Evolutionary conservation across 2,113 vertebrate genomes (phyloP), one percentile per base, ranked within the genome.

Genomic region (Chaenogobius annularis): DNA sequence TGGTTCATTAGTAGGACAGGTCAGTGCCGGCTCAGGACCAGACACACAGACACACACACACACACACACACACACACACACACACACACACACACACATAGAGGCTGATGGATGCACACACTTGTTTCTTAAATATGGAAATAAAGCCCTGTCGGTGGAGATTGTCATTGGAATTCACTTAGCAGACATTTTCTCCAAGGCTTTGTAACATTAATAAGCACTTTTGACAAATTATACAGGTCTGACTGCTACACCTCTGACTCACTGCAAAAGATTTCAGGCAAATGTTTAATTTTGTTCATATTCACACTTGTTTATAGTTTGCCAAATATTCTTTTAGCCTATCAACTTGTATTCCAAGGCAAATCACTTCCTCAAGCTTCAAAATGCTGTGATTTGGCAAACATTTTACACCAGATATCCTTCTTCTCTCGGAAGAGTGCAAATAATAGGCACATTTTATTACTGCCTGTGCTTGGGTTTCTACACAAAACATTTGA

Each of bases 1-100:
- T 86, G 74, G 82, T 85, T 91, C 78, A 83, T 86, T 89, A 89
- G 81, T 66, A 85, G 86, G 75, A 81, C 72, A 71, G 77, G 86
- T 88, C 88, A 85, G 73, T 64, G 71, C 62, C 68, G 80, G 56
- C 75, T 75, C 68, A 56, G 68, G 62, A 75, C 66, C 65, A 74
- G 69, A 75, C 81, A 47, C 63, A 37, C 13, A 62, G 50, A 56
- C 26, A 59, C 56, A 59, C 56, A 59, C 56, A 26, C 22, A 1
- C 22, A 14, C 63, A 40, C 13, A 62, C 55, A 56, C 14, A 35
- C 56, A 59, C 26, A 35, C 56, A 26, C 22, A 0, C 22, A 75
- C 81, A 47, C 63, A 40, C 13, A 62, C 50, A 56, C 14, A 59
- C 26, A 59, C 56, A 59, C 23, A 26, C 22, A n/a, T n/a, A 17